Conservation (phyloP, 2,113 vertebrate genomes). For the Cinclus cinclus region DNA sequence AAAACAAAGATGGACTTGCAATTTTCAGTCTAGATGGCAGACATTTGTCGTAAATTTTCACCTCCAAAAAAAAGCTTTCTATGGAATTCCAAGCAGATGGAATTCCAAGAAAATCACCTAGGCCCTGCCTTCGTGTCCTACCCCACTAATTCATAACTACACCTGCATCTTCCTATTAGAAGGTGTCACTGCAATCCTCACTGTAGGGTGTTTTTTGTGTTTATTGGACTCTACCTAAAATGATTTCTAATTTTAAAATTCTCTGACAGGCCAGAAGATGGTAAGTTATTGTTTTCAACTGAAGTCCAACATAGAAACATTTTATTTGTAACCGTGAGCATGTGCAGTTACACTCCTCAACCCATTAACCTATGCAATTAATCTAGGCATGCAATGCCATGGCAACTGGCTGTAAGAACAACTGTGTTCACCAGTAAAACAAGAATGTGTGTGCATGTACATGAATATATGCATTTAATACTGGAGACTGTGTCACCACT, state of each 20-base stretch:
- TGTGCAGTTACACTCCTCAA: not conserved
- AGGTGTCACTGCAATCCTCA: not conserved
- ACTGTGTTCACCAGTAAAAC: not conserved
- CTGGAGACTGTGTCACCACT: accelerated
- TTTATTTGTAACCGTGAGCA: not conserved
- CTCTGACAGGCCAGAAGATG: not conserved
- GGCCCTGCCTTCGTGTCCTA: not conserved
- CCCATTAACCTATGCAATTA: not conserved
- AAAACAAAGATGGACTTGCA: not conserved
- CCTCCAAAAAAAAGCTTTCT: not conserved
- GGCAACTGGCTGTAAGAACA: not conserved
- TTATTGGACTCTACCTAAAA: not conserved
- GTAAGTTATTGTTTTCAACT: not conserved
- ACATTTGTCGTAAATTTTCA: not conserved
- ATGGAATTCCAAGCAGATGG: not conserved
- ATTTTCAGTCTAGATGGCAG: not conserved
- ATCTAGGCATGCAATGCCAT: not conserved
- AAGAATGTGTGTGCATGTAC: accelerated
- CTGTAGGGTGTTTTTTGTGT: not conserved
- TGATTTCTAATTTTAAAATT: not conserved
- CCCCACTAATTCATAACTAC: not conserved
- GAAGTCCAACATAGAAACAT: not conserved
- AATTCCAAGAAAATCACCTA: not conserved
- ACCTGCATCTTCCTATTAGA: not conserved
- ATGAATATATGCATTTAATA: not conserved